A percentile compares a stretch with the other conserved stretches of the same genome.
Conservation (phyloP, 2,888 invertebrate species). For the Chymomyza caudatula region DNA sequence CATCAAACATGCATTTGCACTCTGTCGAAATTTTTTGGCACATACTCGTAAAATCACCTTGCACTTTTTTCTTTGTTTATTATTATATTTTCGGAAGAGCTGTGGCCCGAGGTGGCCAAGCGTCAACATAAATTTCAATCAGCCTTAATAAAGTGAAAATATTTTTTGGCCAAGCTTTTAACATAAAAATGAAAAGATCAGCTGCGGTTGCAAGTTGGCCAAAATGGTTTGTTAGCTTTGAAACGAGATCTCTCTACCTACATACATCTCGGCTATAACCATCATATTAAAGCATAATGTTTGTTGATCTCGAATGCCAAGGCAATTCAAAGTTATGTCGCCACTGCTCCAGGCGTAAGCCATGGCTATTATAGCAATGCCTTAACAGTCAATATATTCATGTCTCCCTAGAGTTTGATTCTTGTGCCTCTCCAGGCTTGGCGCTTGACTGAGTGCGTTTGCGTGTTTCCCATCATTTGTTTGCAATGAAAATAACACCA, state of each 20-base stretch:
- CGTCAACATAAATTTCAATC: constrained; percentile 60
- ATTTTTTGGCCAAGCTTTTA: constrained; percentile 21
- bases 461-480: constrained; percentile 71
- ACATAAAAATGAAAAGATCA: constrained; percentile 8
- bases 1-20: constrained; percentile 68
- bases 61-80: neutral
- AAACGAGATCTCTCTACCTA: too few relatives aligned
- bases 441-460: constrained; percentile 59
- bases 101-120: neutral
- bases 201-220: neutral
- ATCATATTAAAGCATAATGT: neutral
- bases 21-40: constrained; percentile 37
- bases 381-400: neutral
- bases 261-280: neutral
- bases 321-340: constrained; percentile 41
- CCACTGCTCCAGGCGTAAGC: neutral
- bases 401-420: constrained; percentile 2
- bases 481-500: constrained; percentile 72
- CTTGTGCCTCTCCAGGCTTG: constrained; percentile 13
- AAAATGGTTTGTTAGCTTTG: neutral
- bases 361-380: neutral
- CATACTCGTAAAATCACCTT: neutral
- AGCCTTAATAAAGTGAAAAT: constrained; percentile 64
- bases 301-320: neutral
- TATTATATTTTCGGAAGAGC: neutral